Percentiles rank a stretch among this genome's conserved stretches.
Conservation (phyloP, 2,797 vertebrate genomes). For the Tangara arthus region DNA sequence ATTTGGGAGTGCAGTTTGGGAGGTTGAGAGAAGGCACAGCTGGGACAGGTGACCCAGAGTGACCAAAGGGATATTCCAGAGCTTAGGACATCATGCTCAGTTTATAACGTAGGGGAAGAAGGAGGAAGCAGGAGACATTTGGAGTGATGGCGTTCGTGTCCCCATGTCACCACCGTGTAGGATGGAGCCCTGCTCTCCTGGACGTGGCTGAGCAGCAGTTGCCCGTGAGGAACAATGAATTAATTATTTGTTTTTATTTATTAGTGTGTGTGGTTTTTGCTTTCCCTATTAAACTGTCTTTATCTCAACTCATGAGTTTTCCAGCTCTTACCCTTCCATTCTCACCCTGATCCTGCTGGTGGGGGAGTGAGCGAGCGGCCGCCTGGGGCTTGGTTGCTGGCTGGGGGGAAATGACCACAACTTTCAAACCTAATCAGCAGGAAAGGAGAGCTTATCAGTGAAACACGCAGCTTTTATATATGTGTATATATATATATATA, state of each 20-base stretch:
- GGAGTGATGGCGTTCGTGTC: not conserved
- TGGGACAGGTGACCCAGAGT: not conserved
- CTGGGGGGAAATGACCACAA: rapidly evolving
- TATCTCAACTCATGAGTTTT: not conserved
- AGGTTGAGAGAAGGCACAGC: not conserved
- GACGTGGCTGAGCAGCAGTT: not conserved
- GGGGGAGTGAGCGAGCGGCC: rapidly evolving
- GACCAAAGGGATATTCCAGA: not conserved
- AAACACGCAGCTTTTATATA: not conserved
- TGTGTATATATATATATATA: rapidly evolving
- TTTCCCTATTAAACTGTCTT: not conserved
- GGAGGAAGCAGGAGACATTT: not conserved
- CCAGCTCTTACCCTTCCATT: not conserved
- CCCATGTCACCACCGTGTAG: rapidly evolving
- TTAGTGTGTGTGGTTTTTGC: not conserved
- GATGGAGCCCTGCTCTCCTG: not conserved
- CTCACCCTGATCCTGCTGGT: not conserved
- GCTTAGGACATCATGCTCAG: not conserved
- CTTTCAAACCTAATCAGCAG: not conserved
- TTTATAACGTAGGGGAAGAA: not conserved
- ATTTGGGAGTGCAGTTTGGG: not conserved
- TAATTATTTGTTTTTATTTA: not conserved
- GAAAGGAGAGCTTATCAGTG: not conserved
- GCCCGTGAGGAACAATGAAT: not conserved
- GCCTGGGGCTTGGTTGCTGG: not conserved